Base-by-base conservation (phyloP, 2,113 vertebrate species). In the Pterocles burchelli region DNA sequence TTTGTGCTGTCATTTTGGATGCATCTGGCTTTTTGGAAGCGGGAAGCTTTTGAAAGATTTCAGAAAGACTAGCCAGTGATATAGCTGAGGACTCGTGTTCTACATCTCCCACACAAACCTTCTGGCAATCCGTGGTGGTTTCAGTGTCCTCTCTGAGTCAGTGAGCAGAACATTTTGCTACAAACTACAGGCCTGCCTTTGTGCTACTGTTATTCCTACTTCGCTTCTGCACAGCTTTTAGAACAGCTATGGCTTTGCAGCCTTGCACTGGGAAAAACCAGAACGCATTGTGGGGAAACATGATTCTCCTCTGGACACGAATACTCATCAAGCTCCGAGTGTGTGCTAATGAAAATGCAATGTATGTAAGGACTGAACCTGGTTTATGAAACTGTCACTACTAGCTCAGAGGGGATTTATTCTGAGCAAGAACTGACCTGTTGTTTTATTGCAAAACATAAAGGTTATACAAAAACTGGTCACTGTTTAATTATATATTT, bases 141-240 rank as follows among this genome's bases (percentile, higher is more conserved):
- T 88, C 73, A 28, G 68, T 54, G 83, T 89, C 90, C 79, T 84
- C 83, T 78, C 73, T 82, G 92, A 92, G 48, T 81, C 79, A 93
- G 33, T 36, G 45, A 86, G 49, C 54, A 77, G 65, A 94, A 65
- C 61, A 54, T 84, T 90, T 93, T 71, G 38, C 59, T 84, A 45
- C 38, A 71, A 86, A 54, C 24, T 48, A 41, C 36, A 73, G 31
- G 45, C 63, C 41, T 86, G 43, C 25, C 45, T 97, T 92, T 75
- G 28, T 87, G 41, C 16, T 20, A 8, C 48, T 68, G 65, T 61
- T 82, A 15, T 17, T 81, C 72, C 71, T 72, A 7, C 58, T 81
- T 73, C 45, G 14, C 55, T 85, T 72, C 58, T 46, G 46, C 59
- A 48, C 10, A 51, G 43, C 48, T 78, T 79, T 81, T 46, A 59